Conservation (phyloP, 2,888 invertebrate species). For the Deroplatys truncata region DNA sequence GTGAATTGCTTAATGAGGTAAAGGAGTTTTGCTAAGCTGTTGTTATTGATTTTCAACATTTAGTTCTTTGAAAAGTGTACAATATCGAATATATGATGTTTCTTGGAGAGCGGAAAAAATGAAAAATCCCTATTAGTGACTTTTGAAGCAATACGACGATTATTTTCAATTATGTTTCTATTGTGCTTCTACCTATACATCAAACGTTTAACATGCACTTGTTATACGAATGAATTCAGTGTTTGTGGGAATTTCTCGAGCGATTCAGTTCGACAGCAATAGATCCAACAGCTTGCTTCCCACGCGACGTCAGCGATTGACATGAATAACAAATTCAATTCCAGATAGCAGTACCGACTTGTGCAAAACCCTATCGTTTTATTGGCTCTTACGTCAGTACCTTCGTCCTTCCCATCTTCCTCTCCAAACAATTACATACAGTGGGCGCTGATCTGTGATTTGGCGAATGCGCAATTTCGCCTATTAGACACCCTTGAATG, state of each 20-base stretch:
- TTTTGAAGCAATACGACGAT: no score
- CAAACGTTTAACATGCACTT: no score
- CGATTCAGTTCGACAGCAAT: not conserved
- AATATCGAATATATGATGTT: no score
- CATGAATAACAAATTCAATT: not conserved
- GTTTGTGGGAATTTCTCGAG: not conserved
- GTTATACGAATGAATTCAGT: not conserved
- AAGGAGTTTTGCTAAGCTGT: no score
- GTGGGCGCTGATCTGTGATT: not conserved
- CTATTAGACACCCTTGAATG: not conserved
- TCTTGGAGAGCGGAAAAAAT: no score
- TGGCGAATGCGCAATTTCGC: not conserved
- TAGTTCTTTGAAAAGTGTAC: no score
- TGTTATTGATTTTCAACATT: no score
- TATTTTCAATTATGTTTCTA: no score
- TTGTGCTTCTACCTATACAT: no score
- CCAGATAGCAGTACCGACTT: not conserved
- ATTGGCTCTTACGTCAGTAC: not conserved
- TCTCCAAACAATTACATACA: not conserved
- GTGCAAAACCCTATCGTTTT: not conserved
- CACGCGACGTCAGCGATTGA: not conserved
- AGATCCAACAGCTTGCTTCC: not conserved
- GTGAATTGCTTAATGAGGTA: no score
- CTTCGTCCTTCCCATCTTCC: not conserved
- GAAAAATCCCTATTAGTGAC: no score